A percentile compares a stretch with the other conserved stretches of the same genome.
phyloP scores from a whole-genome alignment of 1,140 invertebrate genomes.

The Drosophila aff. region DNA sequence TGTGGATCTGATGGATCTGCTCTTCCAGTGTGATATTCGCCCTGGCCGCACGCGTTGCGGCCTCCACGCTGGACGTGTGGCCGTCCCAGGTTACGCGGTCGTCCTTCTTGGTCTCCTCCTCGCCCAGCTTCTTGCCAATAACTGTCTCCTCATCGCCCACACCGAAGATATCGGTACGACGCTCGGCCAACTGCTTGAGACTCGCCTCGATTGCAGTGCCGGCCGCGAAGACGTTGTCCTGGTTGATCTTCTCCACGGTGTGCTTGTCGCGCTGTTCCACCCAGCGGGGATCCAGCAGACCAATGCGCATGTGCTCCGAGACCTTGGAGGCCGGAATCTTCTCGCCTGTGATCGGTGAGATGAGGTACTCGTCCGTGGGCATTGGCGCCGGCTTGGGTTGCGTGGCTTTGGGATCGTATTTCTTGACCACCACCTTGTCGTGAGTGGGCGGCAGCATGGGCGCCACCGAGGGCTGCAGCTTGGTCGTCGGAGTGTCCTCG shows the following conservation, averaged over 20 bases:
- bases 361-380: slow-evolving; percentile 94
- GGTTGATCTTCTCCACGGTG: slow-evolving; percentile 88
- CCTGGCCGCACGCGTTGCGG: slow-evolving; percentile 94
- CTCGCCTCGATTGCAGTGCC: slow-evolving; percentile 97
- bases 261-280: slow-evolving; percentile 97
- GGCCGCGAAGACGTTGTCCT: slow-evolving; percentile 88
- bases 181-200: slow-evolving; percentile 97
- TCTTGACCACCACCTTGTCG: slow-evolving; percentile 98
- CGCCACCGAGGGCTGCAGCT: slow-evolving; percentile 85
- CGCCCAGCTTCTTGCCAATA: slow-evolving; percentile 99
- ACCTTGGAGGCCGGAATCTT: slow-evolving; percentile 98
- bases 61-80: slow-evolving; percentile 97
- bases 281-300: slow-evolving; percentile 98
- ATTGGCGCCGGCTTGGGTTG: slow-evolving; percentile 86
- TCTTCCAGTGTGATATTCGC: slow-evolving; percentile 98
- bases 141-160: slow-evolving; percentile 99
- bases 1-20: slow-evolving; percentile 98
- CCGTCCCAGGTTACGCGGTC: slow-evolving; percentile 99
- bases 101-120: slow-evolving; percentile 95
- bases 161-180: slow-evolving; percentile 99
- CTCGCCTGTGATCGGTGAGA: slow-evolving; percentile 99
- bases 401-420: slow-evolving; percentile 97
- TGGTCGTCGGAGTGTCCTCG: slow-evolving; percentile 88
- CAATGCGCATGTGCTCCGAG: slow-evolving; percentile 98
- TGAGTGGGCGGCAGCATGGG: slow-evolving; percentile 93